phyloP scores from a whole-genome alignment of 2,797 vertebrate genomes.

The Schizopygopsis malacanthus region DNA sequence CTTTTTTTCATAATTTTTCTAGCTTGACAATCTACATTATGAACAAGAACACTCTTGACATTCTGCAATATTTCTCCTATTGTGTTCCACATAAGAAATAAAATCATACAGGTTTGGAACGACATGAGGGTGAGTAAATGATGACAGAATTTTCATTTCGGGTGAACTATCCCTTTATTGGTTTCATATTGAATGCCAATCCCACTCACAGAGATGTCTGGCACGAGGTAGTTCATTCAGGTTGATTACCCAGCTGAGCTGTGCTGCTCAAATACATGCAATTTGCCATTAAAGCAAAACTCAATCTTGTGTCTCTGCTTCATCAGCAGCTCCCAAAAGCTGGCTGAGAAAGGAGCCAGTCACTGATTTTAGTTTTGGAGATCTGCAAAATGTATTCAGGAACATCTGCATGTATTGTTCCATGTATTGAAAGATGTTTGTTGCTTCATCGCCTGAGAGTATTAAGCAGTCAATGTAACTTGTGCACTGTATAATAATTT shows the following conservation, averaged over 20 bases:
- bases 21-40: neutral
- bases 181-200: slow-evolving; percentile 12
- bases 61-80: slow-evolving; percentile 12
- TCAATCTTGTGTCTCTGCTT: neutral
- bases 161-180: slow-evolving; percentile 19
- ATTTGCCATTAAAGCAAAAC: neutral
- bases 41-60: neutral
- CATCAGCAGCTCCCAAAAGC: neutral
- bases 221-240: neutral
- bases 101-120: slow-evolving; percentile 6
- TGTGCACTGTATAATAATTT: neutral
- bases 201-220: slow-evolving; percentile 1
- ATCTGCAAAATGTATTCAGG: neutral
- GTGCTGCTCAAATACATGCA: slow-evolving; percentile 9
- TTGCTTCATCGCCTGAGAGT: neutral
- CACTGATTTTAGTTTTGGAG: neutral
- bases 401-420: neutral
- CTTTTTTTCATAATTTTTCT: neutral
- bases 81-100: slow-evolving; percentile 15
- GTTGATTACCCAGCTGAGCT: neutral
- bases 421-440: slow-evolving; percentile 2
- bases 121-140: neutral
- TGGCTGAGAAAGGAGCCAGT: neutral
- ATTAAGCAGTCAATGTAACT: neutral
- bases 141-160: slow-evolving; percentile 32